A percentile compares a stretch with the other conserved stretches of the same genome.
Conservation (phyloP, 1,140 invertebrate species). For the Drosophila repletoides region DNA sequence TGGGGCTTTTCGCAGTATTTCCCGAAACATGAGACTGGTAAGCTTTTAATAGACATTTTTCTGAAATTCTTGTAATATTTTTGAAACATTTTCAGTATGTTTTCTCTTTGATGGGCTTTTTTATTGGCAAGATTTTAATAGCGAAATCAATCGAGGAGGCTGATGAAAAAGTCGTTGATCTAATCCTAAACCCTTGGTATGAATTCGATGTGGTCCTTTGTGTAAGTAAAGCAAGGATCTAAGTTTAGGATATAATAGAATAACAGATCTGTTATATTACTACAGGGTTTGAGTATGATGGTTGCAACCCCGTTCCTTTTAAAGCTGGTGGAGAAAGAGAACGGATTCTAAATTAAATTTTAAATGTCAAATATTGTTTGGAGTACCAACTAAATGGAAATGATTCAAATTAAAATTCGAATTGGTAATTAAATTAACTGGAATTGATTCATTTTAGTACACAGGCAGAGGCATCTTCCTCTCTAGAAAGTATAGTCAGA, state of each 20-base stretch:
- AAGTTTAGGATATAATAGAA: too few relatives aligned
- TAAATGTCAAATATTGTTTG: too few relatives aligned
- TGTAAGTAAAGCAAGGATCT: conserved; percentile 16
- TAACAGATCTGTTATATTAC: background rate
- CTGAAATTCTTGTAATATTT: background rate
- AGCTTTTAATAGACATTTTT: background rate
- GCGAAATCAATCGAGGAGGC: background rate
- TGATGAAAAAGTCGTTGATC: background rate
- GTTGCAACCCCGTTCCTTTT: background rate
- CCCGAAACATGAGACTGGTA: background rate
- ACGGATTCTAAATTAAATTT: background rate
- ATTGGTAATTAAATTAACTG: too few relatives aligned
- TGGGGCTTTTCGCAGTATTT: background rate
- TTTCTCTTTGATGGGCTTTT: background rate
- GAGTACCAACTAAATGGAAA: too few relatives aligned
- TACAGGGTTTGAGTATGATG: conserved; percentile 1
- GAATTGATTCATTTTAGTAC: too few relatives aligned
- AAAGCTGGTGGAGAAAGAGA: conserved; percentile 3
- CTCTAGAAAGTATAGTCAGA: too few relatives aligned
- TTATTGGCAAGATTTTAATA: conserved; percentile 20
- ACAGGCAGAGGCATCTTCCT: too few relatives aligned
- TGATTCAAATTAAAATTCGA: too few relatives aligned
- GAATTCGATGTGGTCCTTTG: background rate
- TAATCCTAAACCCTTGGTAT: conserved; percentile 4
- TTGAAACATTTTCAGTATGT: conserved; percentile 17